Evolutionary conservation across 2,113 vertebrate species (phyloP).

Genomic region (Mellivora capensis): DNA sequence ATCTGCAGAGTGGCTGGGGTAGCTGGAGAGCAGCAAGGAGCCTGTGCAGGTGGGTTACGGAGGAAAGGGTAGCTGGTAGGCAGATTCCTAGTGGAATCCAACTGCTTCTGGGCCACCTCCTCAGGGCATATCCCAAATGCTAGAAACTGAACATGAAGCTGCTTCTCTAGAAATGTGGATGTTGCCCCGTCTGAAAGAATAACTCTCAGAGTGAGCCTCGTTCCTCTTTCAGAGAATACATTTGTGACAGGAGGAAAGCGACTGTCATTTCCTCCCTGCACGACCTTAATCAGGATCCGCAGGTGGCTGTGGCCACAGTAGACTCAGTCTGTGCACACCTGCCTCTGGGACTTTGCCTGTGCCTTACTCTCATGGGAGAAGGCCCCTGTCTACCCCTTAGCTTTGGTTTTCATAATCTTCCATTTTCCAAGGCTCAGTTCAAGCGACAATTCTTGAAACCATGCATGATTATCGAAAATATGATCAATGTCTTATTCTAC

Average conservation of each 20-base stretch:
- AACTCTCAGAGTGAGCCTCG: neutral
- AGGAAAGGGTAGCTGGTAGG: neutral
- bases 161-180: neutral
- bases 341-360: neutral
- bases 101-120: neutral
- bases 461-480: neutral
- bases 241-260: neutral
- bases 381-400: neutral
- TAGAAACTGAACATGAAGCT: neutral
- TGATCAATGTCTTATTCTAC: neutral
- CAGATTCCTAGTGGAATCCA: neutral
- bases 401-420: neutral
- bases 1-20: neutral
- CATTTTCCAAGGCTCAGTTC: neutral
- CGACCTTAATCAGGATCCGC: neutral
- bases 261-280: neutral
- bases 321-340: neutral
- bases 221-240: constrained; percentile 10
- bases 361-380: neutral
- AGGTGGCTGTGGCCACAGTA: too few species aligned
- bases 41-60: neutral
- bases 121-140: neutral
- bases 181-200: constrained; percentile 32
- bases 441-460: neutral
- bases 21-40: neutral